phyloP scores from a whole-genome alignment of 2,797 vertebrate species.

The Sebastes oblongus region DNA sequence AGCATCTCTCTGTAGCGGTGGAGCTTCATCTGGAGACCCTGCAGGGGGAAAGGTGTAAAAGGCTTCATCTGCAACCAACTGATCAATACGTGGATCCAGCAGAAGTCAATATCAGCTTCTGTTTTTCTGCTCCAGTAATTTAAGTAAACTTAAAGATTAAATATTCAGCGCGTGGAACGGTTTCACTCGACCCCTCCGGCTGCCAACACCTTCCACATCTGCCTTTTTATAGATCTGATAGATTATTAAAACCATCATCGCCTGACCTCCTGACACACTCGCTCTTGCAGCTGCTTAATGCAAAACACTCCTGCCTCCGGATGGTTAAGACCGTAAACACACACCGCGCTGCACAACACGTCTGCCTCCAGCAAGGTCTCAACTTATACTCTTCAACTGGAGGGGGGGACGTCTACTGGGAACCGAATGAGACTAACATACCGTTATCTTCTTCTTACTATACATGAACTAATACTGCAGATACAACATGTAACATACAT shows the following conservation, averaged over 20 bases:
- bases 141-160: conserved; percentile 9
- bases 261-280: conserved; percentile 38
- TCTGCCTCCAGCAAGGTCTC: conserved; percentile 16
- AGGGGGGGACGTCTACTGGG: not conserved
- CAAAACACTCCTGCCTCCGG: conserved; percentile 37
- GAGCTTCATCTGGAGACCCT: not conserved
- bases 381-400: not conserved
- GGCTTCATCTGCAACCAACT: conserved; percentile 6
- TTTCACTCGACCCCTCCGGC: conserved; percentile 6
- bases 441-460: not conserved
- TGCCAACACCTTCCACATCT: conserved; percentile 13
- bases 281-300: conserved; percentile 15
- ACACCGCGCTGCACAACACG: not conserved
- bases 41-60: not conserved
- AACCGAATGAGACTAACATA: not conserved
- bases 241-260: conserved; percentile 43
- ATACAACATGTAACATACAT: too few species aligned
- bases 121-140: conserved; percentile 10
- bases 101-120: not conserved
- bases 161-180: not conserved
- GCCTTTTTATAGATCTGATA: conserved; percentile 28
- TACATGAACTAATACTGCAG: too few species aligned
- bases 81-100: conserved; percentile 7
- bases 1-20: not conserved
- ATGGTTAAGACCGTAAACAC: conserved; percentile 40